Base-by-base conservation (phyloP, 2,797 vertebrate species). In the Pogonophryne albipinna region DNA sequence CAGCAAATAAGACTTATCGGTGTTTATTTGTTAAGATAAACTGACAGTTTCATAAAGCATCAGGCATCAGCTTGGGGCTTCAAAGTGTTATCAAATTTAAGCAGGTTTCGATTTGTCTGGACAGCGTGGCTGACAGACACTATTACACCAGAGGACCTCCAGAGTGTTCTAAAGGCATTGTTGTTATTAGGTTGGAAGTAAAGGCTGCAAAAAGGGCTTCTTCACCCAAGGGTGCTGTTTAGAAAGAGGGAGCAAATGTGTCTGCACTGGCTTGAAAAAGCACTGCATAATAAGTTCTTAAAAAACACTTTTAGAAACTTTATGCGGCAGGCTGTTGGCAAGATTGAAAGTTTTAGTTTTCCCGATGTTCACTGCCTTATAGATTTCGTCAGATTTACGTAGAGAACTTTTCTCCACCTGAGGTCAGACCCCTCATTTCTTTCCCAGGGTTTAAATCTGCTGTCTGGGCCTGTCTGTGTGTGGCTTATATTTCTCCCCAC, bases 181-280 rank as follows among this genome's bases (percentile, higher is more conserved):
- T 42, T 78, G 68, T 79, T 84, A 87, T 91, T 83, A 81, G 62
- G 60, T 79, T 83, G 62, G 77, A 74, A 66, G 63, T 71, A 68
- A 83, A 71, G 62, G 50, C 58, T 70, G 58, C 61, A 78, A 60
- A 72, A 80, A 80, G 57, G 10, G 64, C 55, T 59, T 64, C 58
- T 68, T 63, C 63, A 80, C 86, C 76, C 63, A 84, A 31, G 65
- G 80, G 81, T 73, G 70, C 52, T n/a, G 45, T 79, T 45, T 44
- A 34, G 58, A 80, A 53, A 19, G 44, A 67, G 59, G 61, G 61
- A 76, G 63, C 46, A 41, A 72, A 67, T 59, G 56, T 74, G 71
- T 74, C 65, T 27, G 70, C 4, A 9, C 63, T 12, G 44, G 10
- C 60, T 56, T 71, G n/a, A 60, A 83, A 84, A 84, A 38, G 71